Percentiles rank a stretch among this genome's conserved stretches.
These are phyloP conservation scores for Penaeus japonicus DNA, from an alignment of 1,140 invertebrate genomes.

Conservation along the genomic window DNA sequence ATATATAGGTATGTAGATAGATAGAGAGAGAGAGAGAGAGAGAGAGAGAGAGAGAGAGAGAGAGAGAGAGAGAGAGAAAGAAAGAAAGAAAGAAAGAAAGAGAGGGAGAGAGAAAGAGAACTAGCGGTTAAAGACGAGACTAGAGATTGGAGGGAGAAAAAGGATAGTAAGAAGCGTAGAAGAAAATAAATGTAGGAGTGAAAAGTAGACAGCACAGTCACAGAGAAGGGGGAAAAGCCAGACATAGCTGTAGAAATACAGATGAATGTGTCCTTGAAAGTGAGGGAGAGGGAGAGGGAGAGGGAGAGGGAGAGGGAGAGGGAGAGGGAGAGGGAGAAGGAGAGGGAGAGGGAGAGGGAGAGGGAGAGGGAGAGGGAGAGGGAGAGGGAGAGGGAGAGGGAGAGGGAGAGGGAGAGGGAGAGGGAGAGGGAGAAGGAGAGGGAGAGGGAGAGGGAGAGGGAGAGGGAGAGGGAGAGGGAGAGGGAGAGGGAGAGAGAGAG, in stretches of 20 bases:
- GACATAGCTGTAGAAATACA: too few species aligned
- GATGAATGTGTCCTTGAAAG: too few species aligned
- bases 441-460: background rate
- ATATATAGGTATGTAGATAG: too few species aligned
- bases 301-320: too few species aligned
- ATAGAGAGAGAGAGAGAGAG: too few species aligned
- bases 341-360: background rate
- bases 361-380: too few species aligned
- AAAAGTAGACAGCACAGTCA: too few species aligned
- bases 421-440: background rate
- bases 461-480: background rate
- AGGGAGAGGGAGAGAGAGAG: background rate
- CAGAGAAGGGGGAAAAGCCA: too few species aligned
- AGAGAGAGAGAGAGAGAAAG: background rate
- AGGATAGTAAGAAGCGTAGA: background rate
- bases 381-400: background rate
- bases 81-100: background rate
- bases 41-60: too few species aligned
- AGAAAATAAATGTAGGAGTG: too few species aligned
- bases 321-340: background rate
- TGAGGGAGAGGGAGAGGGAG: background rate
- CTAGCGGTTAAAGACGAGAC: too few species aligned
- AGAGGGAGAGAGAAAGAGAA: background rate
- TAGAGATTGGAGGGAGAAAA: too few species aligned
- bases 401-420: conserved; percentile 9